These are phyloP conservation scores for Xenopus laevis DNA, from an alignment of 2,113 vertebrate genomes.

Conservation along the genomic window DNA sequence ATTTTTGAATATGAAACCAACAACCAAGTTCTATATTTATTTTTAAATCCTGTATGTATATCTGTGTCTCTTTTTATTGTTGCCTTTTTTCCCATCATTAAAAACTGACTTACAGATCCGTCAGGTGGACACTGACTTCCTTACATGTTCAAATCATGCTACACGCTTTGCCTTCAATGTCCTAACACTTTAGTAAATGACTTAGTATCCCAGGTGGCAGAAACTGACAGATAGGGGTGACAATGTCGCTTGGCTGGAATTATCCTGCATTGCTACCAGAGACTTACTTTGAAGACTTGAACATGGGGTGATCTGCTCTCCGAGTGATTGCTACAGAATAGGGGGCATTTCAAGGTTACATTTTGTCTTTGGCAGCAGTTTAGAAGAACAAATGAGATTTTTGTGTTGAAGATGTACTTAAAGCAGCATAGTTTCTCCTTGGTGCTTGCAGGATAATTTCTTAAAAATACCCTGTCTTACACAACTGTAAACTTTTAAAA, in stretches of 20 bases:
- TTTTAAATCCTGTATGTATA: too few relatives aligned
- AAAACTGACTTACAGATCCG: slow-evolving; percentile 18
- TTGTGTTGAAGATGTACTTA: slow-evolving; percentile 20
- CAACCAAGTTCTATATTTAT: too few relatives aligned
- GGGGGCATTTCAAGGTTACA: slow-evolving; percentile 33
- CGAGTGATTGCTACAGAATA: slow-evolving; percentile 34
- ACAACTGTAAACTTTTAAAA: too few relatives aligned
- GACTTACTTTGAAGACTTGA: slow-evolving; percentile 29
- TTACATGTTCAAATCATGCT: slow-evolving; percentile 14
- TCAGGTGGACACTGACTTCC: slow-evolving; percentile 7
- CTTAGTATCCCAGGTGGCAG: slow-evolving; percentile 34
- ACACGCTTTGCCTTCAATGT: slow-evolving; percentile 27
- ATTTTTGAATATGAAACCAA: too few relatives aligned
- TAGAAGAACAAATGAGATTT: slow-evolving; percentile 19
- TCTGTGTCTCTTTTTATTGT: not conserved
- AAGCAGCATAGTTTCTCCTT: not conserved
- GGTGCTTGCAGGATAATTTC: not conserved
- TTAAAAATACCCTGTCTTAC: not conserved
- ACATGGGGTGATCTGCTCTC: slow-evolving; percentile 22
- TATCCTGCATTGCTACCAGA: slow-evolving; percentile 30
- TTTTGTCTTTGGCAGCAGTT: slow-evolving; percentile 13
- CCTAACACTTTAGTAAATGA: slow-evolving; percentile 39
- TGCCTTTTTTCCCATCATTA: not conserved
- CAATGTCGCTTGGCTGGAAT: slow-evolving; percentile 36
- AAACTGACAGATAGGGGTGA: slow-evolving; percentile 37